Evolutionary conservation across 1,140 invertebrate genomes (phyloP).

Genomic region (Zaprionus vittiger): DNA sequence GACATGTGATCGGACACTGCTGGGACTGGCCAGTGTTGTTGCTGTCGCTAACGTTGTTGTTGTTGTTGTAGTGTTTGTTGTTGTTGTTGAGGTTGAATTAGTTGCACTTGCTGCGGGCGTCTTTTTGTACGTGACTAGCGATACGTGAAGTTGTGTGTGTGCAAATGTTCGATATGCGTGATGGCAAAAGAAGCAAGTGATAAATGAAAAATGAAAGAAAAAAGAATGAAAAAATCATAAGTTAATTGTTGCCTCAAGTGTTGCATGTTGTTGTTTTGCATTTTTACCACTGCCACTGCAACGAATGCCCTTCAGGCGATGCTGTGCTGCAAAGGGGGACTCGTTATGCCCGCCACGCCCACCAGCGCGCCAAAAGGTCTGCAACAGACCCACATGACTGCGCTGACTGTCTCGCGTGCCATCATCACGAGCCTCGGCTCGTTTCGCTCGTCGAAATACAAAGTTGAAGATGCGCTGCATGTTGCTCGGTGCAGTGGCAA

Average conservation of each 20-base stretch:
- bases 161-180: constrained; percentile 21
- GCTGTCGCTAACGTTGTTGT: constrained; percentile 11
- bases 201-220: constrained; percentile 35
- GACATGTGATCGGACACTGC: constrained; percentile 59
- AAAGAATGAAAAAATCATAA: constrained; percentile 42
- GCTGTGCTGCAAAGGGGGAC: constrained; percentile 60
- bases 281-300: constrained; percentile 82
- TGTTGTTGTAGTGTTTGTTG: constrained; percentile 31
- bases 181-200: constrained; percentile 17
- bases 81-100: constrained; percentile 36
- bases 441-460: constrained; percentile 59
- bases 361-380: constrained; percentile 53
- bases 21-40: constrained; percentile 38
- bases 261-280: neutral
- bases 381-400: constrained; percentile 74
- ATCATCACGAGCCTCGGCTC: constrained; percentile 26
- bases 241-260: constrained; percentile 9
- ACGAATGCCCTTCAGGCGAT: constrained; percentile 80
- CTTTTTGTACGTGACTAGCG: constrained; percentile 79
- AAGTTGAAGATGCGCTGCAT: constrained; percentile 54
- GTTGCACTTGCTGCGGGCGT: constrained; percentile 51
- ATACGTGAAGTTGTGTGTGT: constrained; percentile 41
- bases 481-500: constrained; percentile 20
- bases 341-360: constrained; percentile 41
- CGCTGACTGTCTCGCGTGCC: constrained; percentile 72